Conservation (phyloP, 1,140 invertebrate species). For the Saccostrea glomerata region DNA sequence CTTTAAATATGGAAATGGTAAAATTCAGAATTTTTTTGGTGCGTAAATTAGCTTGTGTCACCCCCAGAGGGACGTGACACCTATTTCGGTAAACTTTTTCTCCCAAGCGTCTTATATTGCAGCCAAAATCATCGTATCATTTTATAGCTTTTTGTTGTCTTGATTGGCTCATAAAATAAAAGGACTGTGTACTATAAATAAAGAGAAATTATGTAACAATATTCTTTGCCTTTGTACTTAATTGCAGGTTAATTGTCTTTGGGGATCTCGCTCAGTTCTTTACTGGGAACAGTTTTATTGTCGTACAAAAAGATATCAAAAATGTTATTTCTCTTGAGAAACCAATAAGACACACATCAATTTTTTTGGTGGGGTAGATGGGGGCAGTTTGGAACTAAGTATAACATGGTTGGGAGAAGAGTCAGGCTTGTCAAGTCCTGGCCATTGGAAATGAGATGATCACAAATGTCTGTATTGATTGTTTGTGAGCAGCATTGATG, state of each 20-base stretch:
- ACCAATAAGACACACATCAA: background rate
- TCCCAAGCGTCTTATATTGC: slow-evolving; percentile 11
- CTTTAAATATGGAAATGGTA: background rate
- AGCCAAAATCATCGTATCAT: slow-evolving; percentile 10
- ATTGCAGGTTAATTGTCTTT: slow-evolving; percentile 28
- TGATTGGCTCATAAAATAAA: slow-evolving; percentile 4
- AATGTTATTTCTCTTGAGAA: slow-evolving; percentile 7
- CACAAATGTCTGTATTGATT: slow-evolving; percentile 6
- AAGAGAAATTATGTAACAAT: slow-evolving; percentile 35
- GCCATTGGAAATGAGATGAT: slow-evolving; percentile 3
- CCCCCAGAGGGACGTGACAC: background rate
- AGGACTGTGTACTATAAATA: slow-evolving; percentile 3
- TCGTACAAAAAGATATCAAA: background rate
- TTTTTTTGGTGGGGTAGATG: background rate
- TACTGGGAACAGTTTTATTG: background rate
- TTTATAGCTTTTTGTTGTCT: slow-evolving; percentile 8
- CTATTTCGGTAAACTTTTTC: background rate
- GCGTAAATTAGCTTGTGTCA: background rate
- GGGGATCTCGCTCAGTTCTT: background rate
- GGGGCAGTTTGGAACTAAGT: background rate
- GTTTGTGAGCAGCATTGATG: slow-evolving; percentile 11
- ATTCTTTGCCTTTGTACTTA: slow-evolving; percentile 31
- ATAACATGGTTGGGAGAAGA: no score
- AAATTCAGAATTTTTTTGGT: background rate
- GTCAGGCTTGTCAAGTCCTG: background rate